Evolutionary conservation across 1,140 invertebrate genomes (phyloP).

Genomic region (Zaprionus africanus): DNA sequence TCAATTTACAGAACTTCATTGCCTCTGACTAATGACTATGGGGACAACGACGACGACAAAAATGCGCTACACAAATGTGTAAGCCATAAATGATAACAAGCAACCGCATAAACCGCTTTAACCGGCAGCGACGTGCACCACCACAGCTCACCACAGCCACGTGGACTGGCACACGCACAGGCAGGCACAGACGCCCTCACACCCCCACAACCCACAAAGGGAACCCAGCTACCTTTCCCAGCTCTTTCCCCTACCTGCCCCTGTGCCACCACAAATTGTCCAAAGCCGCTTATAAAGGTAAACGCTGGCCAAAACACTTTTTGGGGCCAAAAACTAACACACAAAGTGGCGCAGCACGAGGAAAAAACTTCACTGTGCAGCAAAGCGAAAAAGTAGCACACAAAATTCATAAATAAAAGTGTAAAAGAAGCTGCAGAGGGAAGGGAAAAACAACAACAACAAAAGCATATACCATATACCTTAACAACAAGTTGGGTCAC

Average conservation of each 20-base stretch:
- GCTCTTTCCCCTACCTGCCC: background rate
- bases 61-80: constrained; percentile 67
- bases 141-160: constrained; percentile 47
- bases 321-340: constrained; percentile 71
- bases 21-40: constrained; percentile 26
- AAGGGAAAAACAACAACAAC: constrained; percentile 9
- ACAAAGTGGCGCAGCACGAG: constrained; percentile 59
- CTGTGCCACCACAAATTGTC: constrained; percentile 63
- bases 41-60: constrained; percentile 12
- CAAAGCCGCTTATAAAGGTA: constrained; percentile 82
- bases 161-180: constrained; percentile 43
- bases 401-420: constrained; percentile 51
- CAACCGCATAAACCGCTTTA: constrained; percentile 63
- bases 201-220: background rate
- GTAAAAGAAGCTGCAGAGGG: constrained; percentile 18
- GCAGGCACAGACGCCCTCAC: constrained; percentile 12
- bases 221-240: background rate
- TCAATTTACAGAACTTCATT: constrained; percentile 38
- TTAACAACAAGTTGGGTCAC: constrained; percentile 50
- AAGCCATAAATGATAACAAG: constrained; percentile 81
- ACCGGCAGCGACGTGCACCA: constrained; percentile 14
- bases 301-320: constrained; percentile 73
- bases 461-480: background rate
- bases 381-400: constrained; percentile 68
- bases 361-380: constrained; percentile 54